These are phyloP conservation scores for Julus scandinavius DNA, from an alignment of 2,888 invertebrate species.

Conservation along the genomic window DNA sequence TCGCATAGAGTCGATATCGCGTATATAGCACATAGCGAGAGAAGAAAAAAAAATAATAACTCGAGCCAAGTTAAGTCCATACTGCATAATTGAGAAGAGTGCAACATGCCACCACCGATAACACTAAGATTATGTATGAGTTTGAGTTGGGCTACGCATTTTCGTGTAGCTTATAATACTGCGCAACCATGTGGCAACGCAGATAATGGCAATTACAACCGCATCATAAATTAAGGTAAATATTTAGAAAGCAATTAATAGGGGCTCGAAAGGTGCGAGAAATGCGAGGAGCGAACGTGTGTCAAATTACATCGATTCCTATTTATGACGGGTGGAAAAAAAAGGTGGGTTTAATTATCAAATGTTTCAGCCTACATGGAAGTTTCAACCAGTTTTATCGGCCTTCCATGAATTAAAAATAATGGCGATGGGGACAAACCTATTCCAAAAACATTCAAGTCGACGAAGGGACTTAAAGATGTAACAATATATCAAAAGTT, in stretches of 20 bases:
- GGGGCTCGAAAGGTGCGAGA: conserved; percentile 23
- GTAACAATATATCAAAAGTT: neutral
- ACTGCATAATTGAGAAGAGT: conserved; percentile 42
- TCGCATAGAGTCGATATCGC: neutral
- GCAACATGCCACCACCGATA: conserved; percentile 42
- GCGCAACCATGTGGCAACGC: conserved; percentile 52
- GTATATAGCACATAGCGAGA: neutral
- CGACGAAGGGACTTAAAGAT: neutral
- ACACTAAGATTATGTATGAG: conserved; percentile 50
- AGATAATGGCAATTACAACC: conserved; percentile 54
- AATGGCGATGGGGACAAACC: neutral
- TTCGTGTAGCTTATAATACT: conserved; percentile 5
- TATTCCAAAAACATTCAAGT: no score
- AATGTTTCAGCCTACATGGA: neutral
- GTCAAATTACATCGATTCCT: neutral
- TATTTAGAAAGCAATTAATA: conserved; percentile 54
- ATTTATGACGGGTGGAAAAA: neutral
- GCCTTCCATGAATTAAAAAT: neutral
- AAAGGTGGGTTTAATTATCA: conserved; percentile 3
- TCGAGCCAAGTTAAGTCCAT: neutral
- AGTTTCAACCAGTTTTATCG: neutral
- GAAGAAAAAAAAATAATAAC: no score
- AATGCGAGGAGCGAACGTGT: neutral
- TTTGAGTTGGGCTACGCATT: conserved; percentile 30
- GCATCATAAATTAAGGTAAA: conserved; percentile 52